Evolutionary conservation across 37 sponge, comb jelly and placozoan genomes (phyloP), one percentile per base, ranked within the genome.

Genomic region (Ephydatia muelleri): DNA sequence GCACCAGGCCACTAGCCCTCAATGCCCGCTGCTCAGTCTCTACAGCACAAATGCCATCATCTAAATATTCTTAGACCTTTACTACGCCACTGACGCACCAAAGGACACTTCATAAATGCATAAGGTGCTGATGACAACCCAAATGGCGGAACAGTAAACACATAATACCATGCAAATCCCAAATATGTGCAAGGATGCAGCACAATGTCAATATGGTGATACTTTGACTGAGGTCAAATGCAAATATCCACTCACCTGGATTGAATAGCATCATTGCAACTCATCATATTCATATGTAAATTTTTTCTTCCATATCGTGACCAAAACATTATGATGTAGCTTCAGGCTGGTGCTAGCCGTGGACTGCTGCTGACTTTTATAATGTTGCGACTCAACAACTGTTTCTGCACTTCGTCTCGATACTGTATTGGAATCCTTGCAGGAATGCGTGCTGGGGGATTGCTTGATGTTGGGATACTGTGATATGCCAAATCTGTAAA

Each of bases 141-240:
- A n/a, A n/a, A n/a, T n/a, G n/a, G n/a, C n/a, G n/a, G n/a, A n/a
- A n/a, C n/a, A n/a, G n/a, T n/a, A n/a, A n/a, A n/a, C n/a, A n/a
- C n/a, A n/a, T n/a, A n/a, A n/a, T n/a, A n/a, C n/a, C n/a, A 84
- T 67, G 77, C 23, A 64, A 76, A 84, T 9, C 85, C 85, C 48
- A 84, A 29, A 67, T 40, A 84, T 28, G 25, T 27, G 69, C 69
- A 66, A 37, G 38, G 47, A 22, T 38, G 19, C 8, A 38, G 38
- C 13, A 67, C 35, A 12, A 84, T 75, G 31, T 70, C 83, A 19
- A 83, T 37, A 21, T 83, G 84, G 32, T 83, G 75, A 23, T 84
- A 84, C 2, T 70, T 78, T 67, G 85, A 76, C 29, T 67, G 3
- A 84, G 35, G 33, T 76, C 84, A 48, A 83, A 83, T 25, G 76